phyloP scores from a whole-genome alignment of 2,888 invertebrate species.

The Drosophila fungiperda region DNA sequence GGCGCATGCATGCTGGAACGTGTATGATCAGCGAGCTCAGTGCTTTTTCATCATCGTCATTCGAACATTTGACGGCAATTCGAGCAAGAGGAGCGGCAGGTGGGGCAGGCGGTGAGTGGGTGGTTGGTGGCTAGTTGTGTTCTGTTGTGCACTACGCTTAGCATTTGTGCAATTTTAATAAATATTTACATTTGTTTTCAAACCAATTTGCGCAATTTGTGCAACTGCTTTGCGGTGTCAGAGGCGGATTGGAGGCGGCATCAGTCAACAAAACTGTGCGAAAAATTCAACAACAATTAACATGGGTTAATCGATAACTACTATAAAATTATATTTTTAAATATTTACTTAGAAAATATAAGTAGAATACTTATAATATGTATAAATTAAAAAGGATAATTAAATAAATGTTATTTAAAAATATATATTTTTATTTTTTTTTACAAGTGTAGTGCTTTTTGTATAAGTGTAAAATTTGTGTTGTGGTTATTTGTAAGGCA shows the following conservation, averaged over 20 bases:
- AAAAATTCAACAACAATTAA: slow-evolving; percentile 40
- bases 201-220: slow-evolving; percentile 79
- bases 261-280: slow-evolving; percentile 36
- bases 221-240: slow-evolving; percentile 61
- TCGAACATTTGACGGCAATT: slow-evolving; percentile 50
- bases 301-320: slow-evolving; percentile 19
- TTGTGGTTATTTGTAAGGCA: not conserved
- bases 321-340: not conserved
- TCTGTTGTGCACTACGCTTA: slow-evolving; percentile 30
- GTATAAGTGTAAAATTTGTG: too few species aligned
- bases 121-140: not conserved
- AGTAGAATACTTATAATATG: not conserved
- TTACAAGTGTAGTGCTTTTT: too few species aligned
- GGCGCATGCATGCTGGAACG: slow-evolving; percentile 47
- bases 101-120: slow-evolving; percentile 5
- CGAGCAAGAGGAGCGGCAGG: slow-evolving; percentile 16
- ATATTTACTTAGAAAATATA: not conserved
- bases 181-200: slow-evolving; percentile 80
- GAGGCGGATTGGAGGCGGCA: slow-evolving; percentile 2
- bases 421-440: not conserved
- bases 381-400: not conserved
- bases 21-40: slow-evolving; percentile 49
- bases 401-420: not conserved
- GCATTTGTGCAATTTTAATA: slow-evolving; percentile 78
- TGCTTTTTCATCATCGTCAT: slow-evolving; percentile 36